Percentiles rank a stretch among this genome's conserved stretches.
Evolutionary conservation across 37 sponge, comb jelly and placozoan genomes (phyloP).

Genomic region (Beroe ovata): DNA sequence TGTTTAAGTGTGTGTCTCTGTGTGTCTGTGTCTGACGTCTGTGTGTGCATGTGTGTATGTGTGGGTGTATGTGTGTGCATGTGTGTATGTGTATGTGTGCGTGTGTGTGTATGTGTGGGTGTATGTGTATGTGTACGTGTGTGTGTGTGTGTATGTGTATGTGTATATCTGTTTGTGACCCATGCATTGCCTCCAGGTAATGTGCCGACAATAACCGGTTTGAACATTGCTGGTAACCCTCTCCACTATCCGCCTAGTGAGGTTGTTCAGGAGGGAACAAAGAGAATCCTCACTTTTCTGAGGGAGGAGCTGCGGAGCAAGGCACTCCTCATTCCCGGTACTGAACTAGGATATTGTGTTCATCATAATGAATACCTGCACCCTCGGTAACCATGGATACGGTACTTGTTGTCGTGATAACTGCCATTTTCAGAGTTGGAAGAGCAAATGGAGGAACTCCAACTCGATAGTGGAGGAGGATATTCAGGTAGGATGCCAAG

Average conservation of each 20-base stretch:
- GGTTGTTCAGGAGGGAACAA: conserved; percentile 3
- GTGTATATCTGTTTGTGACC: too few relatives aligned
- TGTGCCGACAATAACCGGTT: conserved; percentile 25
- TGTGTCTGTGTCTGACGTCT: too few relatives aligned
- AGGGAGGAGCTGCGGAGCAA: neutral
- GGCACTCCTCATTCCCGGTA: conserved; percentile 32
- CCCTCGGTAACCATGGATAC: too few relatives aligned
- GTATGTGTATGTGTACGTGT: too few relatives aligned
- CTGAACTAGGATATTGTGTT: neutral
- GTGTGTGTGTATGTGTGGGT: too few relatives aligned
- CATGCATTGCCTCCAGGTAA: conserved; percentile 19
- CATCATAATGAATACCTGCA: too few relatives aligned
- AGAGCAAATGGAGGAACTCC: neutral
- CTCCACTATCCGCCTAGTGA: neutral
- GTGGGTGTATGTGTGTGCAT: too few relatives aligned
- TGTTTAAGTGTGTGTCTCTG: too few relatives aligned
- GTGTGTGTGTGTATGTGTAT: too few relatives aligned
- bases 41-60: too few relatives aligned
- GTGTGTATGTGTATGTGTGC: too few relatives aligned
- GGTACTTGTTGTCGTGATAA: too few relatives aligned
- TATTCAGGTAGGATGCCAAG: conserved; percentile 39
- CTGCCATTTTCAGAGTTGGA: conserved; percentile 51
- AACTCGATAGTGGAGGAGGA: neutral
- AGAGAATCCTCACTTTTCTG: neutral
- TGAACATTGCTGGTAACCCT: conserved; percentile 58